Base-by-base conservation (phyloP, 2,797 vertebrate genomes). In the Staurois parvus region DNA sequence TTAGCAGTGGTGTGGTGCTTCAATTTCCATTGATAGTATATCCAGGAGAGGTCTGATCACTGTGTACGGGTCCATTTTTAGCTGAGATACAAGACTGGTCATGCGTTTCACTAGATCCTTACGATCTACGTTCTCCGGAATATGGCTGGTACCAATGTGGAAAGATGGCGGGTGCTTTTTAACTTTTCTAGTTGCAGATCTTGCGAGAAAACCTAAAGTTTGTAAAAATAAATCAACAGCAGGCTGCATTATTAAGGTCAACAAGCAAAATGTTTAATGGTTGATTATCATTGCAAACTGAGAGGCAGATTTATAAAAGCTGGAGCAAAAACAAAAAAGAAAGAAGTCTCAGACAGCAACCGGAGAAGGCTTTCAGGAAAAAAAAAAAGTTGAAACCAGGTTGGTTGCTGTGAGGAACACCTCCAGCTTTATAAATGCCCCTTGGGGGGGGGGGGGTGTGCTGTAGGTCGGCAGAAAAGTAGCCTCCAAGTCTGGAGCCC, bases 401-500 rank as follows among this genome's bases (percentile, higher is more conserved):
- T 64, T 64, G 59, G 59, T 26, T 64, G 7, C 59, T 64, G 21
- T 26, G 2, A 26, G 24, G 2, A 26, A 64, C 59, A 64, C 59
- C 11, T 64, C 59, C n/a, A 64, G 21, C 24, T 64, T 64, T 64
- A 21, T 64, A 64, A 64, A 64, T 64, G 21, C 4, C 2, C 45
- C 45, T 2, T 1, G 6, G 17, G 9, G 3, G 26, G 59, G 0
- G 6, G 17, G 9, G 3, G 26, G 59, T 64, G 59, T 66, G 34
- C 64, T 82, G 52, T 52, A 7, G 67, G 77, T 64, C 19, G 67
- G 19, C 74, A 52, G 28, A 67, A 81, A 67, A 79, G 77, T 5
- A 45, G 83, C 62, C 79, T 87, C 75, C 79, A 73, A 15, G 77
- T 1, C 34, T 76, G 78, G 26, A 84, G 83, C 83, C 76, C 82